Evolutionary conservation across 2,113 vertebrate species (phyloP).

Genomic region (Proteles cristata): DNA sequence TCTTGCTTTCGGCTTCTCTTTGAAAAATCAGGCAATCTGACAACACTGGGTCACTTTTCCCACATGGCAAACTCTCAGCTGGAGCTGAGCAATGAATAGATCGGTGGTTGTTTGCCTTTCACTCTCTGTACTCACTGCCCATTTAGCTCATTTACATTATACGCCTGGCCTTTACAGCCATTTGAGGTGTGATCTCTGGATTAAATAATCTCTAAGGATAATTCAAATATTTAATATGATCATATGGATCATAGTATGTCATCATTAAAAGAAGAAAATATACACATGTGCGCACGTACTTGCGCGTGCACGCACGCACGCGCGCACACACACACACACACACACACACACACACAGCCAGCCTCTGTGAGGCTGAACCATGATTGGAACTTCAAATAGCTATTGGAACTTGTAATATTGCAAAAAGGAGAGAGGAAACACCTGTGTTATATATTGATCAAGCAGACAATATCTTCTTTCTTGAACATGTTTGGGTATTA

Average conservation of each 20-base stretch:
- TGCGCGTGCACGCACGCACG: no score
- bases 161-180: neutral
- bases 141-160: neutral
- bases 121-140: neutral
- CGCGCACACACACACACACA: neutral
- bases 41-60: neutral
- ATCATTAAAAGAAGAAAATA: neutral
- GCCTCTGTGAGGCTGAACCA: neutral
- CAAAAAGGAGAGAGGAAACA: neutral
- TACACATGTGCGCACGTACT: no score
- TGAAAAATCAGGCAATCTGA: neutral
- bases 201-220: neutral
- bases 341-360: neutral
- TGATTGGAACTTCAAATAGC: neutral
- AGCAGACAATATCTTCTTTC: neutral
- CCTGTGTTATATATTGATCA: neutral
- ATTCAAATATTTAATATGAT: neutral
- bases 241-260: neutral
- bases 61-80: neutral
- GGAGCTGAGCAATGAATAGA: neutral
- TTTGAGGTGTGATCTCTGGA: neutral
- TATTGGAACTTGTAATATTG: neutral
- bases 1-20: neutral
- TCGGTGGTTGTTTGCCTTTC: rapidly evolving
- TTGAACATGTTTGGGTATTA: neutral